Evolutionary conservation across 2,113 vertebrate species (phyloP), one percentile per base, ranked within the genome.

Genomic region (Hippocampus barbouri): DNA sequence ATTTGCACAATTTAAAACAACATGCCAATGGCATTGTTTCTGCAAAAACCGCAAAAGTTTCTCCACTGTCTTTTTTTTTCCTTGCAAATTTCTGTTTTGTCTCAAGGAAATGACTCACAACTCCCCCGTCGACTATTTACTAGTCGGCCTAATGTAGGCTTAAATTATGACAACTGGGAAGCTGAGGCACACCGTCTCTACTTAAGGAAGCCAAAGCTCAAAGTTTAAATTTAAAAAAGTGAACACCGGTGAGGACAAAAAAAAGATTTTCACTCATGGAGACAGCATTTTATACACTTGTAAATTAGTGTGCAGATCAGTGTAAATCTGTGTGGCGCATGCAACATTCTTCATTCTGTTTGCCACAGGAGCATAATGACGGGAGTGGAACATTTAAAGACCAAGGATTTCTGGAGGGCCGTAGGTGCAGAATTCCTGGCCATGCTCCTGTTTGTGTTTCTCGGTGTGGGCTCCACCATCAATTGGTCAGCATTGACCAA

Each of bases 321-420:
- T 59, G 25, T 59, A 59, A 15, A 59, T 59, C 25, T 59, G 12
- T 59, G 12, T 16, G 12, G 14, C 57, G 5, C 25, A 15, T 23
- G 20, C 20, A 85, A 87, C 64, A 84, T 83, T 85, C 77, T 81
- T 87, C 82, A 79, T 81, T 84, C 74, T 79, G 65, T 83, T 83
- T 66, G 80, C 3, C 34, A 87, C 92, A 98, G 96, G 88, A 95
- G 95, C 86, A 90, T 93, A 89, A 98, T 99, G 97, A 93, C 90
- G 74, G 97, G 97, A 0, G 98, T 96, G 79, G 97, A 94, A 90
- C 96, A 96, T 59, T 94, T 98, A 79, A 97, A 96, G 96, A 98
- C 95, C 68, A 95, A 98, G 84, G 89, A 94, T 41, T 98, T 98
- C 92, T 99, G 97, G 97, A 95, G 95, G 83, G 95, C 96, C 0